Percentiles rank a stretch among this genome's conserved stretches.
Evolutionary conservation across 2,797 vertebrate genomes (phyloP).

Genomic region (Rhinella marina): DNA sequence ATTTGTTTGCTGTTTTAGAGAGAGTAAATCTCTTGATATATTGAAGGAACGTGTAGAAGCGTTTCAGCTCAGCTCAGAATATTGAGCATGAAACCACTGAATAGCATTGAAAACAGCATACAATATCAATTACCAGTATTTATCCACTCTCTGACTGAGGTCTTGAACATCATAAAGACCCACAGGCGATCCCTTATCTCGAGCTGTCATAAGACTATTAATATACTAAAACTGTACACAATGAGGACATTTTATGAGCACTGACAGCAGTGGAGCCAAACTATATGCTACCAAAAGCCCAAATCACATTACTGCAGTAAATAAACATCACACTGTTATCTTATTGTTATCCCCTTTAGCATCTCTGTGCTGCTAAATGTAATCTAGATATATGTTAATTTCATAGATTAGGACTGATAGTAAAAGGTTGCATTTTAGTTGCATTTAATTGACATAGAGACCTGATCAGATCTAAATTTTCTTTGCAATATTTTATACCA

Average conservation of each 20-base stretch:
- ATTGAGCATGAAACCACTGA: neutral
- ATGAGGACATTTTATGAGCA: neutral
- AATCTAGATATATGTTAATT: neutral
- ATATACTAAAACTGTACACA: slow-evolving; percentile 19
- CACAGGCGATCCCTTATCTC: slow-evolving; percentile 17
- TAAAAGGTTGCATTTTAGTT: neutral
- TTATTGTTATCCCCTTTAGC: neutral
- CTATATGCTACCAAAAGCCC: neutral
- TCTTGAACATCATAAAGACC: neutral
- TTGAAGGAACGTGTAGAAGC: neutral
- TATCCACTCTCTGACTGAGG: slow-evolving; percentile 16
- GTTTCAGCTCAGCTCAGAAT: neutral
- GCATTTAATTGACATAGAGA: neutral
- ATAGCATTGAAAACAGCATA: neutral
- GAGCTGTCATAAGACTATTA: slow-evolving; percentile 23
- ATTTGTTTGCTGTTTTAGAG: neutral
- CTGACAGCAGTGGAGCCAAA: neutral
- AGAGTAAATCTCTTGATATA: neutral
- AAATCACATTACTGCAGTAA: neutral
- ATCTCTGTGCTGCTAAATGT: neutral
- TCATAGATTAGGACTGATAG: neutral
- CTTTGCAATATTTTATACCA: neutral
- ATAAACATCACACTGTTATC: neutral
- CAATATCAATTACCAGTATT: slow-evolving; percentile 26
- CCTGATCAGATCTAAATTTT: neutral